Evolutionary conservation across 2,888 invertebrate species (phyloP), one percentile per base, ranked within the genome.

Genomic region (Syrista parreyssii): DNA sequence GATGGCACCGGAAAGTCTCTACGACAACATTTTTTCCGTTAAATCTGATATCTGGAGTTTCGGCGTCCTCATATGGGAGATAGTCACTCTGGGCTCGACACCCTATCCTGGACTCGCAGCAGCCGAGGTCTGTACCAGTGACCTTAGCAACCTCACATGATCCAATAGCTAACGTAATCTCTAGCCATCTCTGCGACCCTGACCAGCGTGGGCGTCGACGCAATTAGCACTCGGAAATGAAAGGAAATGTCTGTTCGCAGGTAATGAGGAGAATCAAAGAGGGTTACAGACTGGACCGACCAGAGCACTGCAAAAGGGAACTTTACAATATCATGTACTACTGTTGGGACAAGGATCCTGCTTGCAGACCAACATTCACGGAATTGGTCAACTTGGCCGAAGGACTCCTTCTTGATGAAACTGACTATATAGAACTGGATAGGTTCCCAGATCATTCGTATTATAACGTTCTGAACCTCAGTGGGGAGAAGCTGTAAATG

Each of bases 41-140:
- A 98, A 98, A 91, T 97, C 98, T 1, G 98, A 98, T 90, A 96
- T 98, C 73, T 98, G 98, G 98, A 98, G 98, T 86, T 98, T 98
- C 87, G 98, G 98, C 0, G 96, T 98, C 23, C 93, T 98, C 12
- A 94, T 98, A 87, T 99, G 98, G 98, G 98, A 98, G 92, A 97
- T 98, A 75, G 97, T 98, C 12, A 98, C 98, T 0, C 93, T 98
- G 30, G 98, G 98, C 31, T 97, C 98, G 35, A 98, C 98, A 75
- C 98, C 98, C 0, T 98, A 98, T 92, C 98, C 98, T 0, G 98
- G 98, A 0, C 93, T 98, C 86, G 96, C 97, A 0, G 98, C 98
- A 0, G 95, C 96, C 12, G 98, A 98, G 91, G 97, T 98, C 85
- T 90, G 92, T 79, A 76, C 69, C 40, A 15, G 73, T 74, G 23